Evolutionary conservation across 2,113 vertebrate species (phyloP), one percentile per base, ranked within the genome.

Genomic region (Xenus cinereus): DNA sequence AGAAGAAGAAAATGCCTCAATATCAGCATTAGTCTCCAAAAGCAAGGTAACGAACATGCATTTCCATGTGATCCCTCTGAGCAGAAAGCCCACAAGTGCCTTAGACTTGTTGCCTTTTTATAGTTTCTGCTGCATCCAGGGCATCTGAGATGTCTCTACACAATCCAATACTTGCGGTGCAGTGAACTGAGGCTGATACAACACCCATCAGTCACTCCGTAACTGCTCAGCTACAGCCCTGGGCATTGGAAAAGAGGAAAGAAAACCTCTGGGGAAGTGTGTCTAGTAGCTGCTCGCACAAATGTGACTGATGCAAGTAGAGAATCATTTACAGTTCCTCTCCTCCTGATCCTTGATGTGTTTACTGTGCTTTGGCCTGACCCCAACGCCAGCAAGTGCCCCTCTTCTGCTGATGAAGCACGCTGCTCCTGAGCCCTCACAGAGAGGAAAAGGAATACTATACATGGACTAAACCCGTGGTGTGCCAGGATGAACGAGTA

Each of bases 301-400:
- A 64, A 46, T 14, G 75, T 59, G 41, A 72, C 24, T 24, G 48
- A 41, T 46, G 33, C 28, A 92, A 72, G 59, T 0, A 59, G n/a
- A 87, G 37, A 87, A 73, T 28, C 9, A 67, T 37, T 57, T 45
- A 35, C 56, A 37, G n/a, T 81, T 80, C 46, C 35, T 57, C 9
- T 60, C 2, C 1, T 23, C 2, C 1, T 23, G 50, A 33, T 75
- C 27, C 33, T 51, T 1, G 1, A 4, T 30, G 53, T 46, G 41
- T 43, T 71, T 54, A 48, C 27, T n/a, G 27, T 67, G 46, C 27
- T 80, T 46, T 50, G 14, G 35, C 27, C 19, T 62, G 30, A 23
- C 51, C 12, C 10, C 0, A 2, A 67, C 21, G 7, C 12, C 16
- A 43, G 21, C 0, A 1, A 50, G 20, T 18, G 32, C 17, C 33